These are phyloP conservation scores for Colistium nudipinnis DNA, from an alignment of 2,113 vertebrate species.

Conservation along the genomic window DNA sequence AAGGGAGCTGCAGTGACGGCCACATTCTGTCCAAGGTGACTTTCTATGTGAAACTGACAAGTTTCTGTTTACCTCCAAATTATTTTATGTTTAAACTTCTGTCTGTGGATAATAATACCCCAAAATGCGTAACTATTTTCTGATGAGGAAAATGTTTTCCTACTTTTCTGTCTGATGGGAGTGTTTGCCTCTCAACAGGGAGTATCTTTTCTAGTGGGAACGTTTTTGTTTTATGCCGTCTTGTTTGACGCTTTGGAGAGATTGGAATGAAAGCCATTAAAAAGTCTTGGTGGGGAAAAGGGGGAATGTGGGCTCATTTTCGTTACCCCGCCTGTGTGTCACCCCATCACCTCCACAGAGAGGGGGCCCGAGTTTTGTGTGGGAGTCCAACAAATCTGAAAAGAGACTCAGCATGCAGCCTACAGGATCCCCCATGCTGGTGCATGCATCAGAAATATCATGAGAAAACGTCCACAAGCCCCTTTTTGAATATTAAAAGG, in stretches of 20 bases:
- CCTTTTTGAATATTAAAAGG: constrained; percentile 78
- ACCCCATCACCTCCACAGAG: constrained; percentile 70
- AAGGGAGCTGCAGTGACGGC: constrained; percentile 23
- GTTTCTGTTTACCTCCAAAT: constrained; percentile 22
- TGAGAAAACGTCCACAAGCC: constrained; percentile 74
- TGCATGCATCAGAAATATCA: constrained; percentile 69
- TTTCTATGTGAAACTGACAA: constrained; percentile 9
- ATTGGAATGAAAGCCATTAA: constrained; percentile 78
- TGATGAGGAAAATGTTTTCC: constrained; percentile 19
- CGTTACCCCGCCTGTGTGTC: constrained; percentile 50
- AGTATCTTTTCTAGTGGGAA: constrained; percentile 59
- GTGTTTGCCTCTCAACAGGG: constrained; percentile 59
- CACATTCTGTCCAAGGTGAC: constrained; percentile 52
- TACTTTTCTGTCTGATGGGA: constrained; percentile 26
- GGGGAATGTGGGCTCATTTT: constrained; percentile 54
- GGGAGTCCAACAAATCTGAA: constrained; percentile 70
- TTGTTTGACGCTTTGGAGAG: constrained; percentile 67
- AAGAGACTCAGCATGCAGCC: constrained; percentile 74
- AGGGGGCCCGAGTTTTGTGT: constrained; percentile 70
- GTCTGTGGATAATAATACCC: constrained; percentile 23
- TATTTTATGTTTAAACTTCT: constrained; percentile 10
- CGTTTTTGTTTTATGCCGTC: constrained; percentile 76
- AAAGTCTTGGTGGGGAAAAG: constrained; percentile 70
- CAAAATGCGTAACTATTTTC: constrained; percentile 24
- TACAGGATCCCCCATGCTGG: constrained; percentile 52